Evolutionary conservation across 2,888 invertebrate genomes (phyloP), one percentile per base, ranked within the genome.

Genomic region (Anarsia innoxiella): DNA sequence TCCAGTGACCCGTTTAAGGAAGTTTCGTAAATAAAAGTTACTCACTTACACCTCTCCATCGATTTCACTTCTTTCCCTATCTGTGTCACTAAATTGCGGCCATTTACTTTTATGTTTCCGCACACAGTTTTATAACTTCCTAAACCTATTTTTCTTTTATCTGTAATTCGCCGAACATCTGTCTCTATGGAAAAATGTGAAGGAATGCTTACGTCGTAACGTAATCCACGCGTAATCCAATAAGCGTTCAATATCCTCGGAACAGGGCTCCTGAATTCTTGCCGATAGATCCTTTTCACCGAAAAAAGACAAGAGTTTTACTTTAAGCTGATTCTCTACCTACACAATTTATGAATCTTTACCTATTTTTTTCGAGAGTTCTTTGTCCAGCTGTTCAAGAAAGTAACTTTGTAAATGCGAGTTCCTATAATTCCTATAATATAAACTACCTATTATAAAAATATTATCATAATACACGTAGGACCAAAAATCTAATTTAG

Each of bases 181-280:
- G 25, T 9, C 25, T 25, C 8, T n/a, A n/a, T n/a, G n/a, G n/a
- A 25, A n/a, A 25, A n/a, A 25, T 8, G 25, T n/a, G 25, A n/a
- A 25, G 25, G 25, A 25, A 25, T 25, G 19, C 3, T 19, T 19
- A 19, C 8, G 19, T 19, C 44, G 47, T 49, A 49, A 51, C 48
- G 51, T 57, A 49, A 53, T 56, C 51, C 48, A 41, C 44, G 40
- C 50, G 53, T 52, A 56, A 60, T 57, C 53, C 57, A 59, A 62
- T 64, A 64, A 56, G 59, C 41, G 53, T 57, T 55, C 51, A 53
- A 57, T 59, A 49, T 48, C 45, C 41, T 43, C 44, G 41, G 46
- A 42, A 41, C 34, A 42, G 33, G 42, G 41, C 44, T 44, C 41
- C 40, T 39, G 33, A 35, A 43, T 48, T 45, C 46, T 40, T 40